Base-by-base conservation (phyloP, 2,797 vertebrate genomes). In the Hypotaenidia philippensis region DNA sequence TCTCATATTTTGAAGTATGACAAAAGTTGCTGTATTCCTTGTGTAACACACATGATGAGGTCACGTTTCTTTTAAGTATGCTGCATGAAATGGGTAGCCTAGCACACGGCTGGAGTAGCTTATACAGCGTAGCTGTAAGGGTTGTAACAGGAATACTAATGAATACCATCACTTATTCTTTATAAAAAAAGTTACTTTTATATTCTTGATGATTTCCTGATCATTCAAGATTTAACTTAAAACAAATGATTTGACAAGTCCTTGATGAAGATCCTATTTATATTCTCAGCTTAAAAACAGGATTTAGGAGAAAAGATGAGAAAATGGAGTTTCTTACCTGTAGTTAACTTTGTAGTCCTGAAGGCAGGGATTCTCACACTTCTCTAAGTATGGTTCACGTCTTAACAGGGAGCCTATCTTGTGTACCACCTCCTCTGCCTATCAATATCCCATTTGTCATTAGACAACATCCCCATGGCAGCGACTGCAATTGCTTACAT, bases 211-310 rank as follows among this genome's bases (percentile, higher is more conserved):
- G 13, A 11, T 88, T 87, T 89, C 32, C 49, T 86, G 38, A 29
- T 44, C 47, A 40, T 86, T 64, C 69, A 60, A 72, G 45, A 50
- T 91, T 89, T 92, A 78, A 44, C 57, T 93, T 93, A 74, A 92
- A 90, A 61, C n/a, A 69, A 64, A 52, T 83, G 6, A 31, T 87
- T 91, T 93, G 38, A 10, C n/a, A 45, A 56, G 60, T 76, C 13
- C 4, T 41, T 74, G 57, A 25, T 94, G 31, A 82, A 38, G 87
- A 64, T 72, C 71, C 49, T 90, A 15, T 80, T 92, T 93, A 75
- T 47, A 32, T 77, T 95, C 81, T 95, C 49, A 76, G 9, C 29
- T 55, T 82, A 85, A 91, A 96, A 92, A 34, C 41, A 21, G 5
- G 13, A 16, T 91, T 44, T 78, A 59, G 52, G 22, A 66, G 47